Base-by-base conservation (phyloP, 2,888 invertebrate genomes). In the Tetramorium bicarinatum region DNA sequence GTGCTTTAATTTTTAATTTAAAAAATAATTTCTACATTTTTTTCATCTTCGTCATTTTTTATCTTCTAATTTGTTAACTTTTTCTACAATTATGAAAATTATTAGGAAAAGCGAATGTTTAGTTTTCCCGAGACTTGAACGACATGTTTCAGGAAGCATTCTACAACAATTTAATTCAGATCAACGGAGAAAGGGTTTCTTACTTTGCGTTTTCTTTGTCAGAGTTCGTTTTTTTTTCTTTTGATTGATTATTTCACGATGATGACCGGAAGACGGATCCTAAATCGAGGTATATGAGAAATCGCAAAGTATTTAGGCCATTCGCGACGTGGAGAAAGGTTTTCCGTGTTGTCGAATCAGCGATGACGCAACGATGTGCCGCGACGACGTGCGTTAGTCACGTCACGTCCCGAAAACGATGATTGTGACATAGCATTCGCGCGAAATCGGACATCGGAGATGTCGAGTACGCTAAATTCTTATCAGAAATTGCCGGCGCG, bases 311-410 rank as follows among this genome's bases (percentile, higher is more conserved):
- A 90, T 89, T 87, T 76, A 86, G 89, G 90, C 81, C 90, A 84
- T 0, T n/a, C 56, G 34, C n/a, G 18, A 9, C 81, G 59, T 62
- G 76, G 89, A 90, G 90, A 92, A 91, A 92, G 90, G 90, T 90
- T 92, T 92, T 92, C 90, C 92, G 89, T 87, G 88, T 91, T 91
- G 92, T 91, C 89, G 90, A 92, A 91, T 90, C 89, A 77, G 82
- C 85, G 62, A 66, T 92, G 91, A 91, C 79, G 91, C 90, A 92
- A 92, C 56, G 44, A 69, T 38, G 13, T 82, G 59, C 49, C 52
- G 77, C 69, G 77, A 59, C 82, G 71, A 81, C 18, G 79, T 82
- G 81, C 82, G 81, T 34, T 74, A 80, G 86, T 90, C 91, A 86
- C 87, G 86, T 89, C 86, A 72, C 59, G 79, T 88, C 67, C 82